These are phyloP conservation scores for Pachypeltis micranthus DNA, from an alignment of 1,140 invertebrate species.

Conservation along the genomic window DNA sequence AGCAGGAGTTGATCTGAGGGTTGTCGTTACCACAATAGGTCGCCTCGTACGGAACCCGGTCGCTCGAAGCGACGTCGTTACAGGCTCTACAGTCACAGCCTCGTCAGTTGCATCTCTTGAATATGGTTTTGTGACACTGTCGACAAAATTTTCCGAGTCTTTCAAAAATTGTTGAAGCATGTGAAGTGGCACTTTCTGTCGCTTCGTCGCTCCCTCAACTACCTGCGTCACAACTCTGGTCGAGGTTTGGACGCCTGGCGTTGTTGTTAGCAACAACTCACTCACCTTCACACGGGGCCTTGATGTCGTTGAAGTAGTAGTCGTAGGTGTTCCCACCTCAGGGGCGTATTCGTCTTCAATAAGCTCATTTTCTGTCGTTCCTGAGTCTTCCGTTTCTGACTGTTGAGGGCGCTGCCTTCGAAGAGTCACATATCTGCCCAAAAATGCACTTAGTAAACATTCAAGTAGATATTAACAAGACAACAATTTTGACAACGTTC, in stretches of 20 bases:
- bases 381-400: constrained; percentile 23
- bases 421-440: constrained; percentile 31
- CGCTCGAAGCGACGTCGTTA: not conserved
- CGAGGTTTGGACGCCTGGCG: constrained; percentile 20
- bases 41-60: constrained; percentile 1
- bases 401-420: constrained; percentile 27
- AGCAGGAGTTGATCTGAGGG: constrained; percentile 10
- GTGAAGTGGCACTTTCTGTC: constrained; percentile 25
- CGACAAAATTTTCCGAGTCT: constrained; percentile 18
- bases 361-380: constrained; percentile 25
- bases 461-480: too few species aligned
- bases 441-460: not conserved
- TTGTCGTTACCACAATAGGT: constrained; percentile 12
- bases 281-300: constrained; percentile 27
- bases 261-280: constrained; percentile 20
- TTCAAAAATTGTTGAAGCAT: constrained; percentile 25
- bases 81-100: not conserved
- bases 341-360: constrained; percentile 19
- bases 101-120: not conserved
- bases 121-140: constrained; percentile 7
- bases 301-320: constrained; percentile 17
- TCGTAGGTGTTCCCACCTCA: constrained; percentile 5
- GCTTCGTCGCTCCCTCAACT: constrained; percentile 28
- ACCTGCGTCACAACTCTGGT: constrained; percentile 29
- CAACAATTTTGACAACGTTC: too few species aligned